A percentile compares a stretch with the other conserved stretches of the same genome.
phyloP scores from a whole-genome alignment of 2,888 invertebrate genomes.

The Lagria hirta region DNA sequence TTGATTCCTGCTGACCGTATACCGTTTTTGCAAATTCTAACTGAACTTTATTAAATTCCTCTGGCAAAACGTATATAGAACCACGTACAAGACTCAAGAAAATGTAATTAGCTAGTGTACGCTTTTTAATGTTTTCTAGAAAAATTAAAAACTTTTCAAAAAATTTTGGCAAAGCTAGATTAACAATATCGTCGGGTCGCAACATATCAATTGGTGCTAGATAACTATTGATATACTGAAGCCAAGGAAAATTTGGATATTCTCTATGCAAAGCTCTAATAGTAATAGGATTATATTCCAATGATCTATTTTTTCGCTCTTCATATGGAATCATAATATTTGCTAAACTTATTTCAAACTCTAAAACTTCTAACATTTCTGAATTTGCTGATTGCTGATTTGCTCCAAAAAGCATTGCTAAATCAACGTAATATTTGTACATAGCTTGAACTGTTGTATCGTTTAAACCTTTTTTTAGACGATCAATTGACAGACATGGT shows the following conservation, averaged over 20 bases:
- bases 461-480: slow-evolving; percentile 22
- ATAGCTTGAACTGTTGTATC: slow-evolving; percentile 27
- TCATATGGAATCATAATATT: slow-evolving; percentile 13
- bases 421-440: slow-evolving; percentile 27
- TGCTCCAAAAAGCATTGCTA: slow-evolving; percentile 30
- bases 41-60: slow-evolving; percentile 23
- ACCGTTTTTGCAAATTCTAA: slow-evolving; percentile 21
- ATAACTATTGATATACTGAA: slow-evolving; percentile 20
- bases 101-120: slow-evolving; percentile 33
- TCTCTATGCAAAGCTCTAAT: slow-evolving; percentile 18
- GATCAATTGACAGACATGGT: slow-evolving; percentile 23
- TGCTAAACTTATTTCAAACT: slow-evolving; percentile 16
- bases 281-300: slow-evolving; percentile 51
- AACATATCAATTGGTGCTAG: slow-evolving; percentile 22
- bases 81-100: slow-evolving; percentile 26
- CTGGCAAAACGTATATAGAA: slow-evolving; percentile 24
- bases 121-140: slow-evolving; percentile 25
- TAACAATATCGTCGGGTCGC: slow-evolving; percentile 9
- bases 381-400: slow-evolving; percentile 15
- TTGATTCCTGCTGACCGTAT: slow-evolving; percentile 2
- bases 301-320: slow-evolving; percentile 8
- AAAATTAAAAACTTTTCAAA: slow-evolving; percentile 23
- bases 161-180: slow-evolving; percentile 23
- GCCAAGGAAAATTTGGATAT: slow-evolving; percentile 19
- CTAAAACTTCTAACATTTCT: slow-evolving; percentile 18